Evolutionary conservation across 2,113 vertebrate genomes (phyloP).

Genomic region (Anhinga anhinga): DNA sequence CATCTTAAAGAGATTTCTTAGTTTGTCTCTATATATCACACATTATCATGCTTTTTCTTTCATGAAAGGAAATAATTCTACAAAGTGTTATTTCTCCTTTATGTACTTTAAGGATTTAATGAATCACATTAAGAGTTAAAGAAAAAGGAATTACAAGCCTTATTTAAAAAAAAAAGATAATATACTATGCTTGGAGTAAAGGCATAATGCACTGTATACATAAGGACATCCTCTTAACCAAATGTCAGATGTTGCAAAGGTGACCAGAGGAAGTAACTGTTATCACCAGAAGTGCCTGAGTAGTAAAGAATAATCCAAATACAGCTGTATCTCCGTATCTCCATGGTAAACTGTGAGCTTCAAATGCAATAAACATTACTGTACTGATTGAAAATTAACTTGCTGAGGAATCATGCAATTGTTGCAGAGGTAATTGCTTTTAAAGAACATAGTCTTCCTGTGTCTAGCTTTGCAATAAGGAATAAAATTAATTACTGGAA

Average conservation of each 20-base stretch:
- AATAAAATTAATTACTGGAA: background rate
- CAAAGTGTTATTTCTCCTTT: background rate
- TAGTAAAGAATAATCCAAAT: background rate
- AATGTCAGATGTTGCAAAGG: background rate
- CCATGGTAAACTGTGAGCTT: background rate
- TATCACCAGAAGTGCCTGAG: background rate
- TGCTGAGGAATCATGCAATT: background rate
- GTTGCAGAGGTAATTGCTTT: background rate
- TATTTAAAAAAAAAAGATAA: background rate
- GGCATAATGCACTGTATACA: background rate
- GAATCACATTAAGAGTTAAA: background rate
- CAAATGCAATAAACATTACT: background rate
- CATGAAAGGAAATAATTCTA: background rate
- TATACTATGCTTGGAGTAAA: background rate
- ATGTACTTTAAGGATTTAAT: background rate
- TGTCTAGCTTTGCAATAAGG: background rate
- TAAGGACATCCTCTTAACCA: background rate
- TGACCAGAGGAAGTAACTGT: background rate
- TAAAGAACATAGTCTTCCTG: background rate
- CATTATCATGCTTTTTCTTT: background rate
- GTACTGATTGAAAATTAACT: background rate
- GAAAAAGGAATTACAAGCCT: background rate
- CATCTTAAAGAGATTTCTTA: background rate
- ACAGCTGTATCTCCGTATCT: background rate
- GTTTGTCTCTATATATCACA: background rate